phyloP scores from a whole-genome alignment of 2,888 invertebrate genomes.

The Pterostichus niger region DNA sequence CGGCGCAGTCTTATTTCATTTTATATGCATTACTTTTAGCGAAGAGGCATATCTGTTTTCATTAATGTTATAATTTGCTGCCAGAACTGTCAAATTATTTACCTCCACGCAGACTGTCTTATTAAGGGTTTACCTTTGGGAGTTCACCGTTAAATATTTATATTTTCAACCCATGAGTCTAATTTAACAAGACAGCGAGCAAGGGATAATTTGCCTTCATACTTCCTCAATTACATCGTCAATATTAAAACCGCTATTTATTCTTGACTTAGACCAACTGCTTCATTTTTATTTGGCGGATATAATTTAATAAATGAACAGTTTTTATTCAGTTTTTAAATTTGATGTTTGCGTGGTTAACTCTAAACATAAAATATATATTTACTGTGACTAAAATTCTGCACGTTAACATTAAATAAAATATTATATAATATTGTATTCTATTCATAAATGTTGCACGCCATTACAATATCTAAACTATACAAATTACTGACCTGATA shows the following conservation, averaged over 20 bases:
- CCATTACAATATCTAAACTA: no score
- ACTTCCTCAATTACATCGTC: slow-evolving; percentile 34
- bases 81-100: slow-evolving; percentile 36
- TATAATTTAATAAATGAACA: neutral
- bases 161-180: slow-evolving; percentile 57
- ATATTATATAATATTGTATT: no score
- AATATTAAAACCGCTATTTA: slow-evolving; percentile 48
- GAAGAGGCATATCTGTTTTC: slow-evolving; percentile 37
- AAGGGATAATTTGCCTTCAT: slow-evolving; percentile 54
- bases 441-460: no score
- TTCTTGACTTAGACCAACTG: neutral
- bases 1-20: slow-evolving; percentile 2
- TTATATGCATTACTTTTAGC: slow-evolving; percentile 19
- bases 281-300: slow-evolving; percentile 27
- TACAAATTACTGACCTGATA: no score
- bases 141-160: slow-evolving; percentile 50
- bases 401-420: no score
- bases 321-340: slow-evolving; percentile 17
- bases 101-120: slow-evolving; percentile 23
- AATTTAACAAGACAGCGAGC: slow-evolving; percentile 60
- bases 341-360: neutral
- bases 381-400: no score
- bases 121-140: slow-evolving; percentile 53
- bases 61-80: slow-evolving; percentile 22
- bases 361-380: neutral